Evolutionary conservation across 2,113 vertebrate species (phyloP).

Genomic region (Cottus gobio): DNA sequence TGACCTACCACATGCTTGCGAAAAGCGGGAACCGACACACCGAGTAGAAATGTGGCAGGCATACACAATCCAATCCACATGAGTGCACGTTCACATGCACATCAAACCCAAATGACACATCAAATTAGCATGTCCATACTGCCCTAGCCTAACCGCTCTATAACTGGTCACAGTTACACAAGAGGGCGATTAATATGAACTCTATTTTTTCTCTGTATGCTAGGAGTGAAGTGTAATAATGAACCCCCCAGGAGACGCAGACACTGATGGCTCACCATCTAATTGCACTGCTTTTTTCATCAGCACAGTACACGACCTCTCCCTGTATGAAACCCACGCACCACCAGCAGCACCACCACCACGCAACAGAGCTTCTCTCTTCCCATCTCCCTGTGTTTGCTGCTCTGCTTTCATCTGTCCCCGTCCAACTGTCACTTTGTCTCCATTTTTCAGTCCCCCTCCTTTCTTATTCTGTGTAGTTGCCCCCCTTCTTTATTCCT

Average conservation of each 20-base stretch:
- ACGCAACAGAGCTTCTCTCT: constrained; percentile 53
- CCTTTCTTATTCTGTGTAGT: constrained; percentile 5
- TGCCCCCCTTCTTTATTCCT: constrained; percentile 17
- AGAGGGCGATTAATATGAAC: constrained; percentile 75
- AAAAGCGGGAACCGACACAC: constrained; percentile 18
- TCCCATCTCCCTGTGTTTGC: constrained; percentile 41
- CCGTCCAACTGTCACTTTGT: constrained; percentile 37
- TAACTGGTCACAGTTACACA: constrained; percentile 77
- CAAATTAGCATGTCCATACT: constrained; percentile 64
- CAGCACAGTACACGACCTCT: constrained; percentile 75
- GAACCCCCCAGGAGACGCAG: constrained; percentile 73
- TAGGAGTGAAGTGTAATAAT: constrained; percentile 77
- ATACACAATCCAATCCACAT: constrained; percentile 24
- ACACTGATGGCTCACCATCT: constrained; percentile 81
- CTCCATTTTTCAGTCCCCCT: constrained; percentile 21
- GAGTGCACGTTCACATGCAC: constrained; percentile 24
- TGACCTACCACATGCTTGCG: constrained; percentile 36
- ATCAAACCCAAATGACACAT: constrained; percentile 57
- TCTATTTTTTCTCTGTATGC: constrained; percentile 68
- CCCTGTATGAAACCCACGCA: constrained; percentile 67
- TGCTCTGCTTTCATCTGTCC: constrained; percentile 41
- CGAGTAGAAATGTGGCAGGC: constrained; percentile 35
- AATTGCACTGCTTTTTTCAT: constrained; percentile 84
- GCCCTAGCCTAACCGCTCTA: constrained; percentile 61
- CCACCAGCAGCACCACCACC: constrained; percentile 43